A percentile compares a stretch with the other conserved stretches of the same genome.
Evolutionary conservation across 2,113 vertebrate genomes (phyloP).

Genomic region (Mohoua ochrocephala): DNA sequence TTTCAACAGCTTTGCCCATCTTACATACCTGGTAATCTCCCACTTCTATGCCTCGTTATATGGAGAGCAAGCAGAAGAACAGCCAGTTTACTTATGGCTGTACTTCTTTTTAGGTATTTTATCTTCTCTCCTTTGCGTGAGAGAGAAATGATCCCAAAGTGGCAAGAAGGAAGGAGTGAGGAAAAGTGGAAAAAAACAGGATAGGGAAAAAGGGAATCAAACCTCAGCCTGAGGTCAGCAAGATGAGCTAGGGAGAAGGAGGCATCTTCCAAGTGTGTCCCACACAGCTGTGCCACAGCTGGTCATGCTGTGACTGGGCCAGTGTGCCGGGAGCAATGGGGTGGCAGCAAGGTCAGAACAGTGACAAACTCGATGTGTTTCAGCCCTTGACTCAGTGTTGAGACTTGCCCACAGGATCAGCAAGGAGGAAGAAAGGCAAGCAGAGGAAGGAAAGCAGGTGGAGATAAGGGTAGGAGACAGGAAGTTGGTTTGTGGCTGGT

Average conservation of each 20-base stretch:
- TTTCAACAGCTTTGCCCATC: not conserved
- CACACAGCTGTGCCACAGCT: not conserved
- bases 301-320: not conserved
- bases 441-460: not conserved
- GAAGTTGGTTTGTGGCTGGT: not conserved
- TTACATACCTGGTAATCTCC: not conserved
- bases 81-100: not conserved
- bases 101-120: not conserved
- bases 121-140: not conserved
- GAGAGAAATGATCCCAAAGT: not conserved
- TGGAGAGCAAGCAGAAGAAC: not conserved
- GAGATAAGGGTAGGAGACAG: not conserved
- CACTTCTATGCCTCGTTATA: accelerated
- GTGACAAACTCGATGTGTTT: not conserved
- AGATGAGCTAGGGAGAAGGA: not conserved
- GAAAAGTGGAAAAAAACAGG: not conserved
- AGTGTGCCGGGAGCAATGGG: not conserved
- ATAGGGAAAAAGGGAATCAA: not conserved
- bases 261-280: not conserved
- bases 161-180: not conserved
- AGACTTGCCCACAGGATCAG: not conserved
- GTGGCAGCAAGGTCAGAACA: not conserved
- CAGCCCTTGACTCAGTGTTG: accelerated
- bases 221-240: not conserved
- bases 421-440: not conserved